phyloP scores from a whole-genome alignment of 2,113 vertebrate species.

The Dasyprocta punctata region DNA sequence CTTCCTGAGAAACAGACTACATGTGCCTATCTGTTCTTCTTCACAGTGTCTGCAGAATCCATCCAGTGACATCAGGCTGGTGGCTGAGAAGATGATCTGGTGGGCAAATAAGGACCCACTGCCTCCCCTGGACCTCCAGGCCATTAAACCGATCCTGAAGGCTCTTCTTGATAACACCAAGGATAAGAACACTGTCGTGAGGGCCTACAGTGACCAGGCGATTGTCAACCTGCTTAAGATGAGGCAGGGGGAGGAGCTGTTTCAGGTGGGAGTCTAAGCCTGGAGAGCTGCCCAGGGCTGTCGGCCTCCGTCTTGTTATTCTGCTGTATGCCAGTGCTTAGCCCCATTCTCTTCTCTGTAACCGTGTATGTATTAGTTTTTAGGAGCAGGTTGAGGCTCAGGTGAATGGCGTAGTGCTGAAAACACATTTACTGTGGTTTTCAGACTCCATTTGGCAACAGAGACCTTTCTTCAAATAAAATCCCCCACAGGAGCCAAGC shows the following conservation, averaged over 20 bases:
- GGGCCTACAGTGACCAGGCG: constrained; percentile 97
- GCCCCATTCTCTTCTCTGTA: not conserved
- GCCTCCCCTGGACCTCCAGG: constrained; percentile 90
- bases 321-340: not conserved
- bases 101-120: constrained; percentile 94
- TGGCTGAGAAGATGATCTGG: constrained; percentile 97
- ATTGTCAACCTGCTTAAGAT: constrained; percentile 95
- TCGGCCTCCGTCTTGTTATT: fast-evolving
- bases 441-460: not conserved
- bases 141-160: constrained; percentile 96
- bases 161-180: constrained; percentile 98
- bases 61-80: constrained; percentile 97
- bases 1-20: not conserved
- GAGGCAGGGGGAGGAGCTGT: constrained; percentile 91
- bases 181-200: constrained; percentile 97
- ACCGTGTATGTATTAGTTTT: not conserved
- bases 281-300: fast-evolving
- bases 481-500: not conserved
- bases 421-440: not conserved
- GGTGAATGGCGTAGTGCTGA: not conserved
- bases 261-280: constrained; percentile 90
- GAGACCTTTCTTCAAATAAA: not conserved
- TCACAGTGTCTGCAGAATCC: constrained; percentile 97
- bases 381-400: not conserved
- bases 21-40: not conserved